Evolutionary conservation across 2,888 invertebrate genomes (phyloP).

Genomic region (Cephus rjabovi): DNA sequence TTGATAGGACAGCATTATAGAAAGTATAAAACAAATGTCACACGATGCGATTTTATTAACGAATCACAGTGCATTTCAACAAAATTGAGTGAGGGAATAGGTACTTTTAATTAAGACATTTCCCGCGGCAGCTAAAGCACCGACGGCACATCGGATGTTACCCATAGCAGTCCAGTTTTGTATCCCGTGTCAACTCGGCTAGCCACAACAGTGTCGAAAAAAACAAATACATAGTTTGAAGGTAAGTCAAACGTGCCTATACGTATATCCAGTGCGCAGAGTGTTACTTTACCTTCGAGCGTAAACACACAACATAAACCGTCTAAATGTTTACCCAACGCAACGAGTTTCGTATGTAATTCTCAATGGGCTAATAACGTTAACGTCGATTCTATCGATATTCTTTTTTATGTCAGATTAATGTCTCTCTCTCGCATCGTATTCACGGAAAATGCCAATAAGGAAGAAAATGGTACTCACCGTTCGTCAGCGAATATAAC

Average conservation of each 20-base stretch:
- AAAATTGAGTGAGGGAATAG: not conserved
- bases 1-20: not conserved
- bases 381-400: not conserved
- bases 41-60: not conserved
- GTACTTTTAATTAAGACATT: not conserved
- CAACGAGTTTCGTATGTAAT: not conserved
- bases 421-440: not conserved
- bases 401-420: not conserved
- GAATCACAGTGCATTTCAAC: not conserved
- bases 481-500: not conserved
- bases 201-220: not conserved
- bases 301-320: not conserved
- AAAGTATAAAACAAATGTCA: not conserved
- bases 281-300: not conserved
- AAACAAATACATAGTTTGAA: not conserved
- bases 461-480: not conserved
- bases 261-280: not conserved
- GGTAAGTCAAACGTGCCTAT: not conserved
- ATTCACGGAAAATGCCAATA: not conserved
- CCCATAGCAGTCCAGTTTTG: not conserved
- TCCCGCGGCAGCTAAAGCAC: not conserved
- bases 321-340: not conserved
- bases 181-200: not conserved
- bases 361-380: not conserved
- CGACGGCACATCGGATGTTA: not conserved